Evolutionary conservation across 2,113 vertebrate genomes (phyloP).

Genomic region (Peromyscus maniculatus): DNA sequence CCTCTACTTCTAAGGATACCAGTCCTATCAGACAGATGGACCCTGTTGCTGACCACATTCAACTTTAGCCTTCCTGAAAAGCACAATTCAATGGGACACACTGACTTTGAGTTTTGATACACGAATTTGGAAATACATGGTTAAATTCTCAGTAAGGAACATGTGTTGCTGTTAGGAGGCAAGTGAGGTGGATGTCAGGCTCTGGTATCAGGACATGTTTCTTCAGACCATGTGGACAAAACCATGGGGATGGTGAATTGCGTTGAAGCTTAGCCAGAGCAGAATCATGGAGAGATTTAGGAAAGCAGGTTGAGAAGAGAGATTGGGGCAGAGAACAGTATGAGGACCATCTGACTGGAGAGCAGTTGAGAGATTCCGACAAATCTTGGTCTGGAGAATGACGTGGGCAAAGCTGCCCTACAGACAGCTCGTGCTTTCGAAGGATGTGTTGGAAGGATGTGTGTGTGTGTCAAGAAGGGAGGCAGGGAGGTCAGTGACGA

Average conservation of each 20-base stretch:
- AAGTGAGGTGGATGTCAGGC: background rate
- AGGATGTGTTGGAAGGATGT: background rate
- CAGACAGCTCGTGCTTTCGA: background rate
- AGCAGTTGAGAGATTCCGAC: background rate
- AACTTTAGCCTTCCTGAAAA: background rate
- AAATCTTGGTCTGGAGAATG: background rate
- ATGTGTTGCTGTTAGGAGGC: background rate
- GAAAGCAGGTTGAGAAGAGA: background rate
- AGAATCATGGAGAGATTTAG: background rate
- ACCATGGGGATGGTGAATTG: background rate
- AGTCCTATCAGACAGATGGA: background rate
- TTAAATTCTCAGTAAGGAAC: background rate
- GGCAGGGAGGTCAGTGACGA: background rate
- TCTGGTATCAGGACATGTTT: background rate
- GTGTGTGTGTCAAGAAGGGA: background rate
- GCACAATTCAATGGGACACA: background rate
- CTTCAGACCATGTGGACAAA: background rate
- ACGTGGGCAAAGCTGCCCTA: background rate
- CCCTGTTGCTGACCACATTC: background rate
- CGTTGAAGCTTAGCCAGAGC: background rate
- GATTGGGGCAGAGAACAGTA: background rate
- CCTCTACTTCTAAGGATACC: background rate
- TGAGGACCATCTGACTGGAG: background rate
- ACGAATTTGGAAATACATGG: background rate
- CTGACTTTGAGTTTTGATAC: background rate